Base-by-base conservation (phyloP, 2,888 invertebrate species). In the Colletes collaris region DNA sequence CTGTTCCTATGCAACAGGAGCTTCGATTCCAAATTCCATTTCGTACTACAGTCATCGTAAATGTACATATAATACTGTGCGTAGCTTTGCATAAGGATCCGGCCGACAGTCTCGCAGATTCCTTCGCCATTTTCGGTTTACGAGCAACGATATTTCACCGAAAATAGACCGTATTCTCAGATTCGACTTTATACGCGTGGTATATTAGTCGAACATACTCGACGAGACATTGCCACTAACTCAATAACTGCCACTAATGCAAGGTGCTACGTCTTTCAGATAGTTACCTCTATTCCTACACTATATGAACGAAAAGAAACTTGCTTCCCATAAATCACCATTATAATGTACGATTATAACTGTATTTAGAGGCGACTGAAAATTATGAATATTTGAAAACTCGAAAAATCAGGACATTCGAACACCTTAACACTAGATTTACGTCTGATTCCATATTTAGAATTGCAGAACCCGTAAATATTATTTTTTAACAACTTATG, bases 21-120 rank as follows among this genome's bases (percentile, higher is more conserved):
- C 44, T n/a, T 35, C 76, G 72, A 72, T 76, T 53, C 40, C 55
- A 60, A 72, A 76, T 59, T 76, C 76, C 64, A 78, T 68, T 63
- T 50, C 65, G n/a, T 40, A 53, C 60, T 40, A n/a, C 46, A 73
- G 76, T 63, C 79, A 60, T 59, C 73, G 68, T 69, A 73, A 80
- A 80, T 69, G 73, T 69, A 72, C 80, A 73, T 69, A 79, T 78
- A 79, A 80, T 69, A 76, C 60, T 53, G 27, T 52, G 73, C 56
- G 63, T 66, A 58, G 66, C 60, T 74, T 74, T 74, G 67, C 79
- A 74, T 67, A 79, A 74, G 65, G 69, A 81, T 70, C 65, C 37
- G 11, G n/a, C 27, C 40, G 40, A 58, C 49, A 58, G 62, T 50
- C 68, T 50, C 19, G 8, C 11, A 11, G 63, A 52, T 40, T 49